phyloP scores from a whole-genome alignment of 2,888 invertebrate species.

The Mythimna impura region DNA sequence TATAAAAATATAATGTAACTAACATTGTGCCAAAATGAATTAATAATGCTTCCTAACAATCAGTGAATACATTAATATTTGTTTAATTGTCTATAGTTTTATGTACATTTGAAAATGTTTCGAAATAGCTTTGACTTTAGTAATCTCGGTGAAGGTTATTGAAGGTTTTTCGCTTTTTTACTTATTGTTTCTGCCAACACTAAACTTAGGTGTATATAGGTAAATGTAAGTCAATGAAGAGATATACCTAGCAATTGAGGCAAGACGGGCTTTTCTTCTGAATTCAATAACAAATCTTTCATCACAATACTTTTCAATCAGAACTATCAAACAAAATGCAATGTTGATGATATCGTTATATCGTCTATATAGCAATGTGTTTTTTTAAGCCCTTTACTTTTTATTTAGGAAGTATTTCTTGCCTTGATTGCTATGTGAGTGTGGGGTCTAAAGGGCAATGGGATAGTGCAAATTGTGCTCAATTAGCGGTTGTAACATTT shows the following conservation, averaged over 20 bases:
- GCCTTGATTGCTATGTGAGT: slow-evolving; percentile 87
- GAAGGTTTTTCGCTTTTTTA: slow-evolving; percentile 29
- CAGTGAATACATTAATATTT: slow-evolving; percentile 43
- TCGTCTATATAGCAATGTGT: neutral
- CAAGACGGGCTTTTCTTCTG: slow-evolving; percentile 71
- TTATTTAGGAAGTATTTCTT: slow-evolving; percentile 67
- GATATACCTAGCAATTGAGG: slow-evolving; percentile 84
- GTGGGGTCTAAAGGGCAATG: slow-evolving; percentile 74
- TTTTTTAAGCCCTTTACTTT: slow-evolving; percentile 13
- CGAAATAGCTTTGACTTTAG: slow-evolving; percentile 20
- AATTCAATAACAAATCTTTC: neutral
- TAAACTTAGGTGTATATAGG: slow-evolving; percentile 69
- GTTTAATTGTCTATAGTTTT: slow-evolving; percentile 34
- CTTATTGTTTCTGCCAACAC: slow-evolving; percentile 49
- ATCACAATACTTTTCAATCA: neutral
- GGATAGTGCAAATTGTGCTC: slow-evolving; percentile 78
- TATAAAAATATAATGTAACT: slow-evolving; percentile 63
- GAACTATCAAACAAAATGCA: neutral
- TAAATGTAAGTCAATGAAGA: slow-evolving; percentile 68
- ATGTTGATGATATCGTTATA: neutral
- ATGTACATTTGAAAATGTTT: slow-evolving; percentile 48
- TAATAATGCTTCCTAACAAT: slow-evolving; percentile 67
- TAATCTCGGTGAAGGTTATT: slow-evolving; percentile 45
- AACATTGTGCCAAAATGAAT: slow-evolving; percentile 81
- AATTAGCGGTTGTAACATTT: slow-evolving; percentile 74